Evolutionary conservation across 2,797 vertebrate genomes (phyloP).

Genomic region (Myotis pilosus): DNA sequence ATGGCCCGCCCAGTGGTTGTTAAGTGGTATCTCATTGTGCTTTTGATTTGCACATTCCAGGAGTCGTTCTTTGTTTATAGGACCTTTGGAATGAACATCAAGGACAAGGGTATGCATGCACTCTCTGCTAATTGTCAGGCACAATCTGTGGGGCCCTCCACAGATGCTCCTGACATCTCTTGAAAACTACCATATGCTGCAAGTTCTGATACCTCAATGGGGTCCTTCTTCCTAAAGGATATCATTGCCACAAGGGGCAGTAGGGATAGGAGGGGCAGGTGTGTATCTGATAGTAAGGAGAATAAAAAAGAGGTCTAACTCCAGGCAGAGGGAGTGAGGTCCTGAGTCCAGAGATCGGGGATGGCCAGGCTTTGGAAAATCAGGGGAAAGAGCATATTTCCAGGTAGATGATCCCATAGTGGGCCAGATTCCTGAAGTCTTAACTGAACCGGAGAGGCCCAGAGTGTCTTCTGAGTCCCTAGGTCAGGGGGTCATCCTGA

Average conservation of each 20-base stretch:
- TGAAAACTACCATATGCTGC: not conserved
- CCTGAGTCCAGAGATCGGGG: not conserved
- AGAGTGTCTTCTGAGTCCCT: not conserved
- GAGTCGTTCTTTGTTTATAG: not conserved
- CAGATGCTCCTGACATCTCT: not conserved
- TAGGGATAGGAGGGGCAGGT: not conserved
- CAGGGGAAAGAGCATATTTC: not conserved
- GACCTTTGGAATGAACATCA: not conserved
- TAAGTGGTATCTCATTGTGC: not conserved
- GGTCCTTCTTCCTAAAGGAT: not conserved
- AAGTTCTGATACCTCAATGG: not conserved
- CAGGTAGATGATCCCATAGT: not conserved
- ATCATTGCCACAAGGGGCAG: not conserved
- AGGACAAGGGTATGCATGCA: not conserved
- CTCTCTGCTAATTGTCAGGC: not conserved
- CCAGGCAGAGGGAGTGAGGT: not conserved
- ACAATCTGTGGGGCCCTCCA: not conserved
- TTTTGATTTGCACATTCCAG: not conserved
- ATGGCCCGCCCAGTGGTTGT: not conserved
- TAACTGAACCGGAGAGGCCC: not conserved
- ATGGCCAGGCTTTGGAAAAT: not conserved
- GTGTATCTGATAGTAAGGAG: fast-evolving
- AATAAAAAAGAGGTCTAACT: not conserved
- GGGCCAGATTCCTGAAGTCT: not conserved
- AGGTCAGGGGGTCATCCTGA: not conserved